Base-by-base conservation (phyloP, 1,140 invertebrate species). In the Atta cephalotes region DNA sequence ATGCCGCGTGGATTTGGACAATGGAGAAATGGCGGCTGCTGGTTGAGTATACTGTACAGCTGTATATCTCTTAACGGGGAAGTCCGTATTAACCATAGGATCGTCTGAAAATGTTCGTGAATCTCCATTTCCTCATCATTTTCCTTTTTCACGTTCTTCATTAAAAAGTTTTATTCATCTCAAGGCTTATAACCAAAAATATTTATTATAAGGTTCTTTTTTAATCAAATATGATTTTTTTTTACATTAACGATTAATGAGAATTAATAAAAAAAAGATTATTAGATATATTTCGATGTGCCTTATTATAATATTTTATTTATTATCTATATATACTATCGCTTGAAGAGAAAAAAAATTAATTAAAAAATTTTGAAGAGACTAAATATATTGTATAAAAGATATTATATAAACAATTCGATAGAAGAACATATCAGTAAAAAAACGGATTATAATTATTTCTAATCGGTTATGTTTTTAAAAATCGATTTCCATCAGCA, bases 1-100 rank as follows among this genome's bases (percentile, higher is more conserved):
- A 95, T 98, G 98, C 94, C 97, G 96, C 18, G 97, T 98, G 56
- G 97, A 98, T 95, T 98, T 98, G 7, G 97, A 97, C 76, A 97
- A 93, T 53, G 97, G 97, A 6, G 97, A 97, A 89, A 97, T 96
- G 56, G 96, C 96, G 89, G 97, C 97, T 77, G 97, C 97, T 85
- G 97, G 97, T 93, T 98, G 97, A 7, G 97, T 98, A 93, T 97
- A 97, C 90, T 97, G 97, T 88, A 97, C 96, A n/a, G 97, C 97
- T 2, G 97, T 97, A 87, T 97, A 98, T 53, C 97, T 96, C 89
- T 97, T 96, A 18, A 96, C 95, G 1, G 97, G 97, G 85, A 97
- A 97, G 88, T 97, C 97, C 14, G 97, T 98, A 58, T 95, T 95
- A 76, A 95, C 93, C 89, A 92, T 93, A 45, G 94, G 93, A 80